Base-by-base conservation (phyloP, 2,888 invertebrate species). In the Synanthedon myopaeformis region DNA sequence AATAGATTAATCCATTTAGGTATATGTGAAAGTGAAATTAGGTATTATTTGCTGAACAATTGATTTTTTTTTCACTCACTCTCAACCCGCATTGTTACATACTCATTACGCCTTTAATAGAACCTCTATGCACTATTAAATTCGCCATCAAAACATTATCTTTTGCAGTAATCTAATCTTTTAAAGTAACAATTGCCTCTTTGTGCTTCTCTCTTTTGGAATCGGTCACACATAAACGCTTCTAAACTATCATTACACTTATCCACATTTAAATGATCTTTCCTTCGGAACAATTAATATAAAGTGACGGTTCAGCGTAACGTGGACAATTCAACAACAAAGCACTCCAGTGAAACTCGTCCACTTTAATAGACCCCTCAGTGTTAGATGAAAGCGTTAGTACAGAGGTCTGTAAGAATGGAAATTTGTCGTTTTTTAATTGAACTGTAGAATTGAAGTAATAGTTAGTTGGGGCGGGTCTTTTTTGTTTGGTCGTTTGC, bases 201-300 rank as follows among this genome's bases (percentile, higher is more conserved):
- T 49, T 49, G 49, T 49, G 19, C 11, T 17, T 17, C 12, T 59
- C 62, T 69, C 69, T 68, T 71, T 67, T 58, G 69, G 69, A 74
- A 60, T 67, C 75, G 72, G 65, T 77, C 70, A 70, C 49, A 49
- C 70, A 71, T 74, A 78, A 77, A 76, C 71, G 75, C 69, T 67
- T 67, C 56, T 57, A 35, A 35, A 35, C 65, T 60, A 64, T 67
- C 67, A 61, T 62, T 57, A 55, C 54, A 53, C 17, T 54, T 54
- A 54, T 54, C 57, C 19, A 41, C 64, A 59, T 62, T 56, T 58
- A 49, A 51, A 19, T 61, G 65, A 70, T 56, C 74, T 61, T 54
- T 65, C 54, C 12, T 57, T 57, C 51, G 51, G 41, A 62, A 58
- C 58, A 60, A 60, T 54, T 17, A 4, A 23, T 10, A 10, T 19